Evolutionary conservation across 2,113 vertebrate genomes (phyloP).

Genomic region (Scomber scombrus): DNA sequence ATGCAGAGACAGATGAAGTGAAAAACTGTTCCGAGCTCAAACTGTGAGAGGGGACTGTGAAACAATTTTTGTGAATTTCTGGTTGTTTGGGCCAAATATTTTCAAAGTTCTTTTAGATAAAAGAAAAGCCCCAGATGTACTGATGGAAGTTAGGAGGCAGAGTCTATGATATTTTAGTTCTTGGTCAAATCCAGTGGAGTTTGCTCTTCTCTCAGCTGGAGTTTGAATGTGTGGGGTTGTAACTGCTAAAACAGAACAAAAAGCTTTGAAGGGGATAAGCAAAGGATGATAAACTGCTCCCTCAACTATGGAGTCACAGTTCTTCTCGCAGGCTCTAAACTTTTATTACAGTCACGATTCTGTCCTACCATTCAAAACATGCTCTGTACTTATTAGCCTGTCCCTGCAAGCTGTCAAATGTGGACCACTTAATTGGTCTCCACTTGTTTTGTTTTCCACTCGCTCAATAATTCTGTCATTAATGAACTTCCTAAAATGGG

Average conservation of each 20-base stretch:
- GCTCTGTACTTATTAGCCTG: background rate
- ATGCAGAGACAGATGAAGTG: constrained; percentile 4
- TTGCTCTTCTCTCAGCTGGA: constrained; percentile 28
- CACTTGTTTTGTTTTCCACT: constrained; percentile 30
- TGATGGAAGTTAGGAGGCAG: constrained; percentile 3
- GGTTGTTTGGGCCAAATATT: constrained; percentile 1
- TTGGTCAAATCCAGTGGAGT: constrained; percentile 29
- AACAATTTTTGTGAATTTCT: background rate
- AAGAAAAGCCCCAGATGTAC: background rate
- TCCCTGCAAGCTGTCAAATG: constrained; percentile 23
- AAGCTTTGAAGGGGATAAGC: constrained; percentile 54
- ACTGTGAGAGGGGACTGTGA: constrained; percentile 12
- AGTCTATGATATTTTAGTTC: constrained; percentile 31
- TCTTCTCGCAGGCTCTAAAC: constrained; percentile 14
- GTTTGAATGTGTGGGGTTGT: constrained; percentile 17
- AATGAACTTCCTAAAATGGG: constrained; percentile 57
- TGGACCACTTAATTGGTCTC: constrained; percentile 19
- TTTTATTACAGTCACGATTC: constrained; percentile 26
- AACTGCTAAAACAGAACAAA: constrained; percentile 38
- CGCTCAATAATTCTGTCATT: constrained; percentile 56
- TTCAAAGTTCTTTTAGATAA: background rate
- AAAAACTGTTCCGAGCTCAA: constrained; percentile 5
- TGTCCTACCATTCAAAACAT: background rate
- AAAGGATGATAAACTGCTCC: constrained; percentile 14
- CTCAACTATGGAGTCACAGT: constrained; percentile 9